Base-by-base conservation (phyloP, 2,113 vertebrate genomes). In the Brachionichthys hirsutus region DNA sequence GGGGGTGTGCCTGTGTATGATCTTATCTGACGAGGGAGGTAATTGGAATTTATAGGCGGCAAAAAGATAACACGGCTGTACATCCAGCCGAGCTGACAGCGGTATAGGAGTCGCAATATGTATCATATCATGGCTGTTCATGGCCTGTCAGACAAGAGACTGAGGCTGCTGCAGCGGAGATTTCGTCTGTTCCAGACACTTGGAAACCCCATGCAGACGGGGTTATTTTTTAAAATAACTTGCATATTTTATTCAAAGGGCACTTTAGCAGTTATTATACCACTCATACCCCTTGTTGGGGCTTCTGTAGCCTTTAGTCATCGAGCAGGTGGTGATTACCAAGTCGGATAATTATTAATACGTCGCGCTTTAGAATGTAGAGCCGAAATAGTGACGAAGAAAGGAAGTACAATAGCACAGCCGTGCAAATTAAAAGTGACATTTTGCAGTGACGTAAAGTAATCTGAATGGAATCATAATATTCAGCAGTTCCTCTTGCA, bases 21-120 rank as follows among this genome's bases (percentile, higher is more conserved):
- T 77, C 56, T 68, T 81, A 84, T 85, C 84, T 71, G 77, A 76
- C 14, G 14, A 81, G 41, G 50, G 54, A 61, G 66, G 82, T 85
- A 76, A 87, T 86, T 86, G 73, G 78, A 83, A 82, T 88, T 85
- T 84, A 83, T 85, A 66, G 83, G 63, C 60, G 63, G 75, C 75
- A 80, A 78, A n/a, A 65, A 74, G 80, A 86, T 75, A 79, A 82
- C 72, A 67, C 38, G 65, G 54, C 51, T 22, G 67, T 67, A 72
- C 67, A 51, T 70, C 19, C 35, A 57, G 63, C 30, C 34, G 18
- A 34, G 43, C 54, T 62, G 74, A 74, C 74, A 70, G 65, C 68
- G 49, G 72, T 9, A n/a, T n/a, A 10, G 42, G 47, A 54, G 51
- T 35, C 38, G 58, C 51, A 66, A 73, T 68, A 73, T 72, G 74